These are phyloP conservation scores for Cyrtonyx montezumae DNA, from an alignment of 2,113 vertebrate species.

Conservation along the genomic window DNA sequence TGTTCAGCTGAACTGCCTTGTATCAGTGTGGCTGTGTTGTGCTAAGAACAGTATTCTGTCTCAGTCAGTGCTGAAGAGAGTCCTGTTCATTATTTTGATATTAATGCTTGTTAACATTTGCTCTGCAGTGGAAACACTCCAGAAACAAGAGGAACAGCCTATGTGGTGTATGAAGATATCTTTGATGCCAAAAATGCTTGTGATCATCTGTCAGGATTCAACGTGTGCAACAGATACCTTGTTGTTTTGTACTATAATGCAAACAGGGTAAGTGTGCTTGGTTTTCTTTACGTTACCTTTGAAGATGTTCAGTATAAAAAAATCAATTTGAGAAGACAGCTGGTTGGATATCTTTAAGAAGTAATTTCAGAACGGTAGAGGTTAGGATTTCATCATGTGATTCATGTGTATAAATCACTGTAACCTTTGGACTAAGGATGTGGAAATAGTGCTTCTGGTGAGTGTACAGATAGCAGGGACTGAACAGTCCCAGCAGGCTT, in stretches of 20 bases:
- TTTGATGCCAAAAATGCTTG: slow-evolving; percentile 99
- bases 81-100: background rate
- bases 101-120: background rate
- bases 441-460: background rate
- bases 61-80: background rate
- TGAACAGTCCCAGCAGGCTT: background rate
- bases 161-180: slow-evolving; percentile 98
- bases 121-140: slow-evolving; percentile 93
- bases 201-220: slow-evolving; percentile 98
- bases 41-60: background rate
- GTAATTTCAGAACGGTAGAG: background rate
- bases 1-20: background rate
- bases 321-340: background rate
- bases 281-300: background rate
- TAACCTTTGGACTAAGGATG: background rate
- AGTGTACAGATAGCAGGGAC: background rate
- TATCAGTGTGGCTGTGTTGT: rapidly evolving
- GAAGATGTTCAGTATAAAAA: background rate
- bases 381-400: background rate
- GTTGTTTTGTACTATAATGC: slow-evolving; percentile 98
- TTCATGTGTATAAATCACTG: background rate
- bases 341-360: background rate
- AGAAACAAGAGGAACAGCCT: slow-evolving; percentile 95
- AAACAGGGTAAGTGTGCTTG: slow-evolving; percentile 86
- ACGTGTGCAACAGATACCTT: slow-evolving; percentile 98